Evolutionary conservation across 1,140 invertebrate genomes (phyloP).

Genomic region (Camponotus vicinus): DNA sequence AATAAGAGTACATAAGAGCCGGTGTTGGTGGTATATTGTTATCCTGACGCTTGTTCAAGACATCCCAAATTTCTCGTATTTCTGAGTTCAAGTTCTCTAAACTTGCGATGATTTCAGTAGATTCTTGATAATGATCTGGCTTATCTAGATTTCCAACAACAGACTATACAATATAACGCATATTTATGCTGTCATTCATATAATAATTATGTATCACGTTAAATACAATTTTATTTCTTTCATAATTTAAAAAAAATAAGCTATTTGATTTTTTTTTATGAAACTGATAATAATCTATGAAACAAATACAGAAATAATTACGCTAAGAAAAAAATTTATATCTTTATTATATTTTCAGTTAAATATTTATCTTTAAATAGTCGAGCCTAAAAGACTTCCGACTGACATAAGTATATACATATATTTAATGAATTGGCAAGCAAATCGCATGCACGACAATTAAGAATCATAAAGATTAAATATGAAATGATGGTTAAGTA

Average conservation of each 20-base stretch:
- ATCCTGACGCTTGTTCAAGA: slow-evolving; percentile 89
- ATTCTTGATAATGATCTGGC: slow-evolving; percentile 87
- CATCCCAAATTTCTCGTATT: slow-evolving; percentile 90
- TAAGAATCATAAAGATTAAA: slow-evolving; percentile 15
- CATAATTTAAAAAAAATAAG: not conserved
- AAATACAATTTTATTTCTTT: slow-evolving; percentile 10
- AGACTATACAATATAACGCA: slow-evolving; percentile 47
- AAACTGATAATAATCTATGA: not conserved
- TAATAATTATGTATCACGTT: not conserved
- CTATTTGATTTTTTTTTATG: not conserved
- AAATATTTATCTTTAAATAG: too few relatives aligned
- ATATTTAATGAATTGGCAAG: not conserved
- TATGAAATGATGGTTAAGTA: not conserved
- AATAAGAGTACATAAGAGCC: slow-evolving; percentile 88
- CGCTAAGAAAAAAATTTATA: not conserved
- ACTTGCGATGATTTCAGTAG: slow-evolving; percentile 90
- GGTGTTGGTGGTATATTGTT: slow-evolving; percentile 86
- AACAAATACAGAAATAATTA: not conserved
- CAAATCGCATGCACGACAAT: not conserved
- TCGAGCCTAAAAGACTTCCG: too few relatives aligned
- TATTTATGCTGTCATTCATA: slow-evolving; percentile 20
- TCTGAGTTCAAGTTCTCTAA: slow-evolving; percentile 91
- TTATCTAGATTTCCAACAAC: slow-evolving; percentile 75
- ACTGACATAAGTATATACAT: too few relatives aligned
- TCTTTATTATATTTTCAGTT: not conserved